A percentile compares a stretch with the other conserved stretches of the same genome.
These are phyloP conservation scores for Penaeus japonicus DNA, from an alignment of 1,140 invertebrate species.

Conservation along the genomic window DNA sequence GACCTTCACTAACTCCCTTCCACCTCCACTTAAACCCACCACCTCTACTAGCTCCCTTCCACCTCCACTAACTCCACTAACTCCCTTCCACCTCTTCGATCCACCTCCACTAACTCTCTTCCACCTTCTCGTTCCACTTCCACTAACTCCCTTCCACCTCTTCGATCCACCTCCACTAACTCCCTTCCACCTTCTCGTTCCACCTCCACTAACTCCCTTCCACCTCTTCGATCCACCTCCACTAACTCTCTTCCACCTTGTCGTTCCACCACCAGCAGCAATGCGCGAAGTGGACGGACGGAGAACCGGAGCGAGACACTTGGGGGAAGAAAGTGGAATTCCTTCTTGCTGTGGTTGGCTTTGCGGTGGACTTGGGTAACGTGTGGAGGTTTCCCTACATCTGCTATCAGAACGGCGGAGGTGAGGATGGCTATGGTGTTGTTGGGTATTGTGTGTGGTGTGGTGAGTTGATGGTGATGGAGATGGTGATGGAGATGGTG, in stretches of 20 bases:
- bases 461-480: not conserved
- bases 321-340: conserved; percentile 86
- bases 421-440: conserved; percentile 64
- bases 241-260: not conserved
- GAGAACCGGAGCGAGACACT: conserved; percentile 59
- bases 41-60: too few species aligned
- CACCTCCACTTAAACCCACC: too few species aligned
- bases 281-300: conserved; percentile 25
- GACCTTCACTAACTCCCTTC: too few species aligned
- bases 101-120: not conserved
- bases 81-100: too few species aligned
- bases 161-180: not conserved
- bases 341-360: conserved; percentile 84
- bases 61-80: not conserved
- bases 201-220: too few species aligned
- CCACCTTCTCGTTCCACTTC: too few species aligned
- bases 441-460: not conserved
- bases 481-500: not conserved
- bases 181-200: not conserved
- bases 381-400: conserved; percentile 85
- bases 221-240: not conserved
- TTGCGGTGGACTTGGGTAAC: conserved; percentile 85
- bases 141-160: too few species aligned
- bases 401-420: conserved; percentile 82
- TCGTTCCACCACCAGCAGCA: not conserved